Evolutionary conservation across 2,888 invertebrate genomes (phyloP).

Genomic region (Nephrocerus scutellatus): DNA sequence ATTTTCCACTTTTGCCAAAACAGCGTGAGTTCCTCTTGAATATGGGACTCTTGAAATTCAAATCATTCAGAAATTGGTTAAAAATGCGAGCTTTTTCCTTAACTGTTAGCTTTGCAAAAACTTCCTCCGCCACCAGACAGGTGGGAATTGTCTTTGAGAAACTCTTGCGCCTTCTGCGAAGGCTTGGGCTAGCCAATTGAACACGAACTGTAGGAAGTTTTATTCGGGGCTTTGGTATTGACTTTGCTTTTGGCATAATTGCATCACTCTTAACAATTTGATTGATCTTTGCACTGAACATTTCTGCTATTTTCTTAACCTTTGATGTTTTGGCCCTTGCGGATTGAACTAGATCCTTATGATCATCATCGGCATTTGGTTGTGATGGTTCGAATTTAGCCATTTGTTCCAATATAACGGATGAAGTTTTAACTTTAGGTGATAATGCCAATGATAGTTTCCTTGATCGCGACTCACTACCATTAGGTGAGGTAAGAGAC

Average conservation of each 20-base stretch:
- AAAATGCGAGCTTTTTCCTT: constrained; percentile 40
- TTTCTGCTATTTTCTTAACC: constrained; percentile 39
- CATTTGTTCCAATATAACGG: too few relatives aligned
- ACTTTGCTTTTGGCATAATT: constrained; percentile 17
- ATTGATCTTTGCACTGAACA: constrained; percentile 36
- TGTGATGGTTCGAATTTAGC: too few relatives aligned
- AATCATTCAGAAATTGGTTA: constrained; percentile 37
- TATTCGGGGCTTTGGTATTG: constrained; percentile 9
- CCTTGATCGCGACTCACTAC: too few relatives aligned
- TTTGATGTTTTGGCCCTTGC: too few relatives aligned
- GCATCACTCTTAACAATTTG: constrained; percentile 31
- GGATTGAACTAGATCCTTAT: too few relatives aligned
- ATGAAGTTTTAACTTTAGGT: too few relatives aligned
- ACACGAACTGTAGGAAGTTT: constrained; percentile 13
- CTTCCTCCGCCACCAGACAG: constrained; percentile 37
- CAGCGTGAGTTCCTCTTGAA: too few relatives aligned
- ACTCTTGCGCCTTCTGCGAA: constrained; percentile 10
- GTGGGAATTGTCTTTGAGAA: too few relatives aligned
- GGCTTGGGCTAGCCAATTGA: constrained; percentile 21
- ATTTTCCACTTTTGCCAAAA: too few relatives aligned
- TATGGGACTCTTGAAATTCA: constrained; percentile 34
- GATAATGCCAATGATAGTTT: too few relatives aligned
- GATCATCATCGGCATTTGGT: too few relatives aligned
- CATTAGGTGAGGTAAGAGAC: too few relatives aligned
- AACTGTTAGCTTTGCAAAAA: constrained; percentile 37